Evolutionary conservation across 2,888 invertebrate genomes (phyloP).

Genomic region (Julus scandinavius): DNA sequence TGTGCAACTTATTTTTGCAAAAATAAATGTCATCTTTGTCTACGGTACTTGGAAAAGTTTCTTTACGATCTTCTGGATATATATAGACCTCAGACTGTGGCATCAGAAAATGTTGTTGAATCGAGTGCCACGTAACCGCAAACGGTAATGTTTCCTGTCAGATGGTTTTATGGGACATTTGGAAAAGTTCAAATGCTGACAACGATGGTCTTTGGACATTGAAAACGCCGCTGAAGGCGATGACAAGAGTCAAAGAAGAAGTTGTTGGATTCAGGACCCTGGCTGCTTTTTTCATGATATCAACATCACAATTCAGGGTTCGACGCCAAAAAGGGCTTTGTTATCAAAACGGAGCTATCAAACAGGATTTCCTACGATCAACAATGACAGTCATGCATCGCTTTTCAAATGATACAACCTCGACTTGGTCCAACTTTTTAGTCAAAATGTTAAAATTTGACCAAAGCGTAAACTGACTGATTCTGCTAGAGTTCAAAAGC

Average conservation of each 20-base stretch:
- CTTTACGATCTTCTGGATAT: not conserved
- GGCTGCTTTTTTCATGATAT: not conserved
- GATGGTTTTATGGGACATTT: slow-evolving; percentile 18
- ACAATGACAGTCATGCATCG: too few species aligned
- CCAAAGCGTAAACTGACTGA: too few species aligned
- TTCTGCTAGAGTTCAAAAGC: too few species aligned
- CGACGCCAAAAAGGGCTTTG: not conserved
- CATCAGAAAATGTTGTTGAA: not conserved
- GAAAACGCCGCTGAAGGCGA: not conserved
- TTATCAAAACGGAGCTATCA: not conserved
- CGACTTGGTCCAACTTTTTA: too few species aligned
- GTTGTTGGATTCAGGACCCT: not conserved
- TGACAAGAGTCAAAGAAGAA: not conserved
- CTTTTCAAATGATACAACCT: too few species aligned
- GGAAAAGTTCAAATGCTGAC: not conserved
- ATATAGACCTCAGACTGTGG: not conserved
- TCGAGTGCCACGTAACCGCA: not conserved
- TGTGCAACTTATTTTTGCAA: not conserved
- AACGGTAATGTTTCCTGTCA: slow-evolving; percentile 2
- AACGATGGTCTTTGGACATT: not conserved
- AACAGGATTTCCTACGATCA: not conserved
- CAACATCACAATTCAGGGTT: not conserved
- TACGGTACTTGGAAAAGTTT: not conserved
- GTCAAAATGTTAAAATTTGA: too few species aligned
- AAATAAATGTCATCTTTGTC: slow-evolving; percentile 11